Evolutionary conservation across 2,113 vertebrate genomes (phyloP).

Genomic region (Hylia prasina): DNA sequence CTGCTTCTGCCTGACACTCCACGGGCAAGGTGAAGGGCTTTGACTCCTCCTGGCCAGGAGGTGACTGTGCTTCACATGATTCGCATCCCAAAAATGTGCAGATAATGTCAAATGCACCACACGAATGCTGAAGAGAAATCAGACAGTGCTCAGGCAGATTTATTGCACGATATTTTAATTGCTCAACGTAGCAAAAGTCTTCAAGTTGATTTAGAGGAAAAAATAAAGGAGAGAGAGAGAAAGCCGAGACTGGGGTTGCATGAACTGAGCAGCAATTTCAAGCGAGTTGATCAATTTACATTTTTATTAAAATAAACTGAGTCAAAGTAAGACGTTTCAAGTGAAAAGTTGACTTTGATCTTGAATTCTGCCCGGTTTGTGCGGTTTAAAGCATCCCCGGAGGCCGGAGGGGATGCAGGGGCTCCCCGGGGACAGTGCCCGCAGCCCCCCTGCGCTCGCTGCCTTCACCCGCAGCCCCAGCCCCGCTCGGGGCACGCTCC

Average conservation of each 20-base stretch:
- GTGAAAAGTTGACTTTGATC: neutral
- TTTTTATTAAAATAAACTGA: neutral
- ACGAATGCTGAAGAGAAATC: neutral
- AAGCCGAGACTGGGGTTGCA: neutral
- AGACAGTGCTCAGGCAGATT: fast-evolving
- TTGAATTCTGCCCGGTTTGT: neutral
- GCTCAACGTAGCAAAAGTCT: neutral
- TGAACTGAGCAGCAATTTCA: neutral
- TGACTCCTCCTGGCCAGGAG: neutral
- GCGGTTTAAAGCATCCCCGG: neutral
- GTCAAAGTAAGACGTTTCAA: neutral
- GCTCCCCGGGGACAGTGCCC: neutral
- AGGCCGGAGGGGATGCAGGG: neutral
- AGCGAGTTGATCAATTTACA: neutral
- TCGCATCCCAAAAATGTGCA: neutral
- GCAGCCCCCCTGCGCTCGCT: neutral
- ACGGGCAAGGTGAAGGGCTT: neutral
- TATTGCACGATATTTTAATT: neutral
- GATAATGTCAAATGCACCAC: fast-evolving
- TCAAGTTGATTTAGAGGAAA: neutral
- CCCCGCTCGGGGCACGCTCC: neutral
- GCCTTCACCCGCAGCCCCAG: neutral
- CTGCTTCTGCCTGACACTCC: neutral
- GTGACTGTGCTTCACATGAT: neutral
- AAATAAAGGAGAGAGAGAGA: too few species aligned